Evolutionary conservation across 2,797 vertebrate genomes (phyloP).

Genomic region (Hippocampus kuda): DNA sequence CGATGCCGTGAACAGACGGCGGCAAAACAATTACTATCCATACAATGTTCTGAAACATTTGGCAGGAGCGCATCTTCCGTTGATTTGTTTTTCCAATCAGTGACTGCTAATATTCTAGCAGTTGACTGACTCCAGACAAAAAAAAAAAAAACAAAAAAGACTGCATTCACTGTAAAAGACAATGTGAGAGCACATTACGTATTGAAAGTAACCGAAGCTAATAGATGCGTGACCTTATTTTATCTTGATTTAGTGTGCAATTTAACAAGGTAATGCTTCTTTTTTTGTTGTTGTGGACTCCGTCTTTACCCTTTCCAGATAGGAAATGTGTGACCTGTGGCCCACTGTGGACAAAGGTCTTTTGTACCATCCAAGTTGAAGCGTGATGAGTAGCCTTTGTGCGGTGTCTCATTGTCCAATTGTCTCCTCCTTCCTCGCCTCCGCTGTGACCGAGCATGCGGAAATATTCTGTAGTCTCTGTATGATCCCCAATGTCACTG

Average conservation of each 20-base stretch:
- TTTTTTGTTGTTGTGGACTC: slow-evolving; percentile 9
- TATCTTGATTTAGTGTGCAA: slow-evolving; percentile 30
- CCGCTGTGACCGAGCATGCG: slow-evolving; percentile 20
- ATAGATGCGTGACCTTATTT: slow-evolving; percentile 25
- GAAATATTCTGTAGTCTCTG: slow-evolving; percentile 34
- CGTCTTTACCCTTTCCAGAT: slow-evolving; percentile 38
- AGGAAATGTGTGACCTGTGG: slow-evolving; percentile 36
- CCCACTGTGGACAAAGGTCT: slow-evolving; percentile 42
- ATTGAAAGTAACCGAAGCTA: neutral
- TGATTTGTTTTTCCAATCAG: slow-evolving; percentile 44
- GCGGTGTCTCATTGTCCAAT: slow-evolving; percentile 56
- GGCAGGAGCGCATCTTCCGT: slow-evolving; percentile 48
- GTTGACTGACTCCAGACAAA: slow-evolving; percentile 21
- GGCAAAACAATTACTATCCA: slow-evolving; percentile 49
- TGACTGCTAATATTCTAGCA: slow-evolving; percentile 10
- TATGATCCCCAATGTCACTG: slow-evolving; percentile 33
- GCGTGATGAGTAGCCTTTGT: slow-evolving; percentile 30
- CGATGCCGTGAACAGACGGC: slow-evolving; percentile 41
- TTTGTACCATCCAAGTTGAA: slow-evolving; percentile 28
- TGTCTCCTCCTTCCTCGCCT: slow-evolving; percentile 33
- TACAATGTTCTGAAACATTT: slow-evolving; percentile 30
- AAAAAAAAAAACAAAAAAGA: slow-evolving; percentile 10
- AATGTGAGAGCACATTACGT: neutral
- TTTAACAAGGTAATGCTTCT: slow-evolving; percentile 38
- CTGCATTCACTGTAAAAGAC: slow-evolving; percentile 11